Evolutionary conservation across 2,797 vertebrate species (phyloP), one percentile per base, ranked within the genome.

Genomic region (Scolopax bukidnonensis): DNA sequence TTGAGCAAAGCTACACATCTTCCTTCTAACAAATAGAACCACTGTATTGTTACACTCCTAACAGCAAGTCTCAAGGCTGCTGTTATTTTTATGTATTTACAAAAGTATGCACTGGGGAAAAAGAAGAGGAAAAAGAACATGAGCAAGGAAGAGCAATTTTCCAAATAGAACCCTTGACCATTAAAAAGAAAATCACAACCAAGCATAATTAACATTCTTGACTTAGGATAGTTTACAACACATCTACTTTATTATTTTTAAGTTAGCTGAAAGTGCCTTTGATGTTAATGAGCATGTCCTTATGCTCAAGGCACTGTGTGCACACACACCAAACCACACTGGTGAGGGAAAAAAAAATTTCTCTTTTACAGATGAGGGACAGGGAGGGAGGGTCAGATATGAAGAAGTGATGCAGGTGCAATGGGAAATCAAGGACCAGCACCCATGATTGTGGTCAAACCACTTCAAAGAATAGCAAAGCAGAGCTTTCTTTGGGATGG

Each of bases 171-270:
- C 5, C 59, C 38, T 47, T 61, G 57, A 12, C 57, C 41, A 84
- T 69, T 90, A 77, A 84, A 69, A 94, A 77, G 38, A 78, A 89
- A 92, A 89, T 53, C 36, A 64, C 5, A 2, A 86, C 27, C 45
- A 86, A 80, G 50, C 41, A 85, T 24, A 87, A 93, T 93, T 89
- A 91, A 78, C 76, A 84, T 89, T 89, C 84, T 84, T 87, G 69
- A 92, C 73, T 36, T 54, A 65, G 64, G 25, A 71, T 5, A 87
- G 53, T 77, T 91, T 85, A 87, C 19, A 5, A 80, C 28, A 87
- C 48, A 54, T 40, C 38, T 59, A 50, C 56, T 67, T 64, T 77
- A 69, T 61, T 79, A 95, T 68, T 92, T 94, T 94, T 81, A 89
- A 88, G 76, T 1, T 2, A 81, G n/a, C 50, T 84, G 41, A 61